Conservation (phyloP, 2,888 invertebrate species). For the Yponomeuta cagnagella region DNA sequence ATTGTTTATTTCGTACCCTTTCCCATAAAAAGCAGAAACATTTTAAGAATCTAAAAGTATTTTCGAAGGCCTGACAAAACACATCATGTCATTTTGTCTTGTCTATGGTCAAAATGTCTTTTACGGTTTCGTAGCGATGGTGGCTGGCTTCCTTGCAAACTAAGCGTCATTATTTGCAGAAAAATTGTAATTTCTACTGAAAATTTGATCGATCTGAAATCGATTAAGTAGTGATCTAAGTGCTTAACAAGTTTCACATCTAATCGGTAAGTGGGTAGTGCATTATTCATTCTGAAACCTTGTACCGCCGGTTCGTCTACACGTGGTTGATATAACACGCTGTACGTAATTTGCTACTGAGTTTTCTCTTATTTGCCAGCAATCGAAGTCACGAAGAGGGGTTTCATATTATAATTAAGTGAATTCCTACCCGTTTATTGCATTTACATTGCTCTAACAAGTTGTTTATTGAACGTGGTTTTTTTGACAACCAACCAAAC, state of each 20-base stretch:
- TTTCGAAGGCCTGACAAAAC: constrained; percentile 21
- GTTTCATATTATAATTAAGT: constrained; percentile 32
- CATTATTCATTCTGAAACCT: constrained; percentile 48
- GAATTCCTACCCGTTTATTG: constrained; percentile 33
- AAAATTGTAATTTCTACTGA: constrained; percentile 55
- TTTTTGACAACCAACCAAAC: constrained; percentile 50
- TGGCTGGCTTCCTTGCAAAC: constrained; percentile 75
- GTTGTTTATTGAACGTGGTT: constrained; percentile 71
- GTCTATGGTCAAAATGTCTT: constrained; percentile 71
- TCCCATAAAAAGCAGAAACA: neutral
- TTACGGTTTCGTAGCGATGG: constrained; percentile 75
- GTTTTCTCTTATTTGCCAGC: constrained; percentile 40
- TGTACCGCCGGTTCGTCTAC: constrained; percentile 69
- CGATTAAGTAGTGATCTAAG: constrained; percentile 63
- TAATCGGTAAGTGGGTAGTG: constrained; percentile 70
- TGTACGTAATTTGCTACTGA: constrained; percentile 47
- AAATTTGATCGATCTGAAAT: constrained; percentile 55
- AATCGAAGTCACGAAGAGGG: constrained; percentile 31
- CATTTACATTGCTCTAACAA: constrained; percentile 43
- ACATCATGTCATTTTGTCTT: constrained; percentile 64
- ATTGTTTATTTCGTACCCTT: constrained; percentile 20
- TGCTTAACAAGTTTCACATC: constrained; percentile 67
- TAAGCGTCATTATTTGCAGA: constrained; percentile 66
- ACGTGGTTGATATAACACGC: constrained; percentile 64
- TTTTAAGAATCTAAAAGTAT: neutral